Conservation (phyloP, 2,888 invertebrate genomes). For the Aelia acuminata region DNA sequence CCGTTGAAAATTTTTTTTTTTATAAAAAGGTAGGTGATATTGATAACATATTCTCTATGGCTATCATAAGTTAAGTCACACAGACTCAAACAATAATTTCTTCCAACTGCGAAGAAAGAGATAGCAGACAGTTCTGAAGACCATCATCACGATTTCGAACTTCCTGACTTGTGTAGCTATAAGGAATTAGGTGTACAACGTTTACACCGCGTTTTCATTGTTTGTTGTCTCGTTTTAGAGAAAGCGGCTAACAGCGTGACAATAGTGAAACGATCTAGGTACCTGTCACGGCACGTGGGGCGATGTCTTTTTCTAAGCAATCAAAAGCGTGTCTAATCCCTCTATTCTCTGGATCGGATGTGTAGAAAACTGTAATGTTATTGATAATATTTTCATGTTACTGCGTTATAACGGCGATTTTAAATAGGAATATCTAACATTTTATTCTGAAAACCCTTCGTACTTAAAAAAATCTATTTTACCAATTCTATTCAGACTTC, state of each 20-base stretch:
- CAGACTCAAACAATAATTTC: too few species aligned
- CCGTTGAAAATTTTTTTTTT: too few species aligned
- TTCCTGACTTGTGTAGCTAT: slow-evolving; percentile 15
- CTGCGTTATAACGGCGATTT: too few species aligned
- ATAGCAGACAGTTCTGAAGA: not conserved
- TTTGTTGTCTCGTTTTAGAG: not conserved
- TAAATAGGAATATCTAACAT: too few species aligned
- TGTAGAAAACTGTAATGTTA: not conserved
- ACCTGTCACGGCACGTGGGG: not conserved
- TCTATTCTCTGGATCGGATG: not conserved
- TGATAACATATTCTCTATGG: too few species aligned
- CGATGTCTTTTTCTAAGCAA: slow-evolving; percentile 24
- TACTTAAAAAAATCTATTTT: too few species aligned
- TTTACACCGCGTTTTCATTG: not conserved
- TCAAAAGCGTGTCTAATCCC: slow-evolving; percentile 10
- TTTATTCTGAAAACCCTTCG: too few species aligned
- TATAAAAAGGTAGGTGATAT: too few species aligned
- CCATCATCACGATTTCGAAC: not conserved
- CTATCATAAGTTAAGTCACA: too few species aligned
- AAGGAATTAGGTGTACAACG: slow-evolving; percentile 19
- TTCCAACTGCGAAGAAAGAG: not conserved
- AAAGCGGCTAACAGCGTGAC: slow-evolving; percentile 2
- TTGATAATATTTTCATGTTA: slow-evolving; percentile 1
- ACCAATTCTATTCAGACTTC: too few species aligned
- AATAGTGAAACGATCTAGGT: slow-evolving; percentile 19